A percentile compares a stretch with the other conserved stretches of the same genome.
These are phyloP conservation scores for Paralichthys olivaceus DNA, from an alignment of 2,113 vertebrate species.

Conservation along the genomic window DNA sequence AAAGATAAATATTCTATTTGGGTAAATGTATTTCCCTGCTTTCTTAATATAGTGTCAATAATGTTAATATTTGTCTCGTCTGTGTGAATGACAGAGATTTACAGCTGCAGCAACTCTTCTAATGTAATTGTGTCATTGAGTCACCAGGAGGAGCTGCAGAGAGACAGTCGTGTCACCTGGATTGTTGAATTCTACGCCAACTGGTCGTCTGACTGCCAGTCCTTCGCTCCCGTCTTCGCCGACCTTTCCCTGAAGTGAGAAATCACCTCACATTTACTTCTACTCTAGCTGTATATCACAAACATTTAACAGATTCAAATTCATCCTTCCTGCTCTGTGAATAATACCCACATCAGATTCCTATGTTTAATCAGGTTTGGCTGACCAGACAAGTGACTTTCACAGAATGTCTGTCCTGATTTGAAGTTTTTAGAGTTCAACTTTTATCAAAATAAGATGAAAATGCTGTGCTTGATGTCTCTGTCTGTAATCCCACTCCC, in stretches of 20 bases:
- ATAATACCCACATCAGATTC: not conserved
- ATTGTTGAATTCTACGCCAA: slow-evolving; percentile 97
- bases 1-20: too few relatives aligned
- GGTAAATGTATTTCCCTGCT: too few relatives aligned
- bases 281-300: not conserved
- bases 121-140: slow-evolving; percentile 1
- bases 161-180: slow-evolving; percentile 90
- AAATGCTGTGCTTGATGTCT: not conserved
- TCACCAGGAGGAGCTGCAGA: slow-evolving; percentile 90
- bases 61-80: too few relatives aligned
- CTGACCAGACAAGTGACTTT: too few relatives aligned
- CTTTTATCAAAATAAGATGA: not conserved
- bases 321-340: not conserved
- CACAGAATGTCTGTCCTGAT: too few relatives aligned
- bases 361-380: too few relatives aligned
- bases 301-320: not conserved
- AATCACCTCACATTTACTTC: slow-evolving; percentile 25
- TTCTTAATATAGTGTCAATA: too few relatives aligned
- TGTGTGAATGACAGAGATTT: too few relatives aligned
- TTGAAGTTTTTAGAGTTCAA: too few relatives aligned
- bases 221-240: slow-evolving; percentile 92
- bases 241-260: slow-evolving; percentile 93
- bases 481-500: not conserved
- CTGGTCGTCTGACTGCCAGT: slow-evolving; percentile 96
- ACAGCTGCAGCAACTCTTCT: too few relatives aligned